phyloP scores from a whole-genome alignment of 1,140 invertebrate species.

The Macrosteles quadrilineatus region DNA sequence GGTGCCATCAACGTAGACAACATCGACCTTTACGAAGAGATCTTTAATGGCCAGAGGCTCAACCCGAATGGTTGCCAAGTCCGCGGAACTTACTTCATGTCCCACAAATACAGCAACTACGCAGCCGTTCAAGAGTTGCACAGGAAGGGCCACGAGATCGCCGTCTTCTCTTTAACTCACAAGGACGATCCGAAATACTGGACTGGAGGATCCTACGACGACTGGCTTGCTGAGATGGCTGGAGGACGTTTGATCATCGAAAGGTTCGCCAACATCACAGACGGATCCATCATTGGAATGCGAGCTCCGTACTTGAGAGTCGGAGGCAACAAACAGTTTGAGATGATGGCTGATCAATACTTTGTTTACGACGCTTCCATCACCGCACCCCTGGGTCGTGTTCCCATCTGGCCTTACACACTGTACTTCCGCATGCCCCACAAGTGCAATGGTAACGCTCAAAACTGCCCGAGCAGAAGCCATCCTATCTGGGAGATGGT shows the following conservation, averaged over 20 bases:
- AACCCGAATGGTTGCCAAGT: constrained; percentile 95
- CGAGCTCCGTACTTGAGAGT: constrained; percentile 88
- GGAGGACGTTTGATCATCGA: constrained; percentile 86
- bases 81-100: constrained; percentile 92
- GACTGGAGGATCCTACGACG: constrained; percentile 83
- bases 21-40: constrained; percentile 87
- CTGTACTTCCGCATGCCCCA: constrained; percentile 94
- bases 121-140: constrained; percentile 89
- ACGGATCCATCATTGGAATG: constrained; percentile 85
- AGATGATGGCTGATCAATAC: constrained; percentile 95
- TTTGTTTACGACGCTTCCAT: constrained; percentile 95
- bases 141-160: constrained; percentile 89
- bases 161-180: constrained; percentile 90
- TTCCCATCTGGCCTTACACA: constrained; percentile 95
- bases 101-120: constrained; percentile 96
- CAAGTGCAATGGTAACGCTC: constrained; percentile 90
- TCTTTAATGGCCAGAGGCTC: constrained; percentile 81
- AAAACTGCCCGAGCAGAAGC: constrained; percentile 83
- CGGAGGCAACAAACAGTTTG: constrained; percentile 93
- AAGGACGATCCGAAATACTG: constrained; percentile 90
- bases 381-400: constrained; percentile 82
- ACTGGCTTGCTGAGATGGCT: constrained; percentile 95
- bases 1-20: constrained; percentile 94
- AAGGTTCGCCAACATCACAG: constrained; percentile 88
- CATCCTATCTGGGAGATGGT: constrained; percentile 96